Evolutionary conservation across 1,140 invertebrate species (phyloP).

Genomic region (Drosophila sproati): DNA sequence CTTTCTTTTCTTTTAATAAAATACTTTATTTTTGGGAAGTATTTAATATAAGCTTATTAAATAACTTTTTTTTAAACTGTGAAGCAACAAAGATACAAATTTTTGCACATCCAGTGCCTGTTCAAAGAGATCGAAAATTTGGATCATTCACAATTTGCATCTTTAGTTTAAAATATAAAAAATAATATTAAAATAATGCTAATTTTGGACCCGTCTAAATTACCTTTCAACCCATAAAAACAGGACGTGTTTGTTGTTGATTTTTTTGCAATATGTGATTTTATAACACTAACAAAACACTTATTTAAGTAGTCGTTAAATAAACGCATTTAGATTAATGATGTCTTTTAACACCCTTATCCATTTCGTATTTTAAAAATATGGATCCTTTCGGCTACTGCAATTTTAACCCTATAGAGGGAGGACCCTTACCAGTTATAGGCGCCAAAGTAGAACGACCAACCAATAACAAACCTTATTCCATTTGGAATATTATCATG

Average conservation of each 20-base stretch:
- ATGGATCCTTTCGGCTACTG: neutral
- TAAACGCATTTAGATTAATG: too few species aligned
- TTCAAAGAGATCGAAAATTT: constrained; percentile 1
- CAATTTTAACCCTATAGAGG: constrained; percentile 1
- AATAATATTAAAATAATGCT: neutral
- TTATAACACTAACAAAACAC: neutral
- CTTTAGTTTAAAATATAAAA: too few species aligned
- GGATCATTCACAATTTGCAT: too few species aligned
- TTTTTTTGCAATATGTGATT: neutral
- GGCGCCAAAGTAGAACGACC: constrained; percentile 33
- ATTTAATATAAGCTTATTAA: neutral
- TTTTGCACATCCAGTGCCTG: neutral
- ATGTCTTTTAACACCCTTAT: neutral
- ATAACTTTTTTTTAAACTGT: neutral
- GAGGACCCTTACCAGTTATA: constrained; percentile 38
- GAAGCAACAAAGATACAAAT: constrained; percentile 6
- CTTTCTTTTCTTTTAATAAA: neutral
- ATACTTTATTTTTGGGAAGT: constrained; percentile 27
- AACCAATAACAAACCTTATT: constrained; percentile 70
- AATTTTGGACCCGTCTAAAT: neutral
- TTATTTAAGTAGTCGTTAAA: neutral
- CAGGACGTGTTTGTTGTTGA: neutral
- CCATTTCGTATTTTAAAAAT: neutral
- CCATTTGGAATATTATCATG: constrained; percentile 5
- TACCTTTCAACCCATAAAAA: neutral